Conservation (phyloP, 2,888 invertebrate species). For the Euplagia quadripunctaria region DNA sequence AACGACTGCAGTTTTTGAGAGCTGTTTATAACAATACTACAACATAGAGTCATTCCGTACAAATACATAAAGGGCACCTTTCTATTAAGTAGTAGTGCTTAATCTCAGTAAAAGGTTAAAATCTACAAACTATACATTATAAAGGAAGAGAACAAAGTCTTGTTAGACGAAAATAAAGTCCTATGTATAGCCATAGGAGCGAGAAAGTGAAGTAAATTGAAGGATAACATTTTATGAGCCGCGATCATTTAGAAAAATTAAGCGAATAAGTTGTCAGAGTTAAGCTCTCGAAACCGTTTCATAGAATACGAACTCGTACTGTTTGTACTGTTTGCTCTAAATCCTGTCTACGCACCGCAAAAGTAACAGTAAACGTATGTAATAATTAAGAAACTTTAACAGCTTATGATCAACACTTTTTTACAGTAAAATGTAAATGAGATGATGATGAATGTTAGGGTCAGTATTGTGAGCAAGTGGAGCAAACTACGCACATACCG, state of each 20-base stretch:
- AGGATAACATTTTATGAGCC: background rate
- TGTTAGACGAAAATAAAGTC: background rate
- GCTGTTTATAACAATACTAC: background rate
- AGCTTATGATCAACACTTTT: constrained; percentile 24
- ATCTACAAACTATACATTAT: too few relatives aligned
- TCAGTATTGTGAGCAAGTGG: constrained; percentile 53
- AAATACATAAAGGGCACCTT: too few relatives aligned
- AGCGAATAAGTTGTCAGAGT: too few relatives aligned
- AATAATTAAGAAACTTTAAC: constrained; percentile 12
- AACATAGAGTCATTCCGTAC: too few relatives aligned
- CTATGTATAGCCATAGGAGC: background rate
- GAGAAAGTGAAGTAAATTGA: background rate
- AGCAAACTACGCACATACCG: constrained; percentile 54
- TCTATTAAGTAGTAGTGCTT: too few relatives aligned
- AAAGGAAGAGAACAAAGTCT: background rate
- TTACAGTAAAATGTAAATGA: constrained; percentile 49
- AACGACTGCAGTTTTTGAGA: background rate
- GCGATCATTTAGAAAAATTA: background rate
- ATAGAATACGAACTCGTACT: too few relatives aligned
- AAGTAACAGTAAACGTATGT: background rate
- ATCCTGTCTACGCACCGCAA: background rate
- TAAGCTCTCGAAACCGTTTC: too few relatives aligned
- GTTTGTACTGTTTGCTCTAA: too few relatives aligned
- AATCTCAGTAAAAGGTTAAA: background rate
- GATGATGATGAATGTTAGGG: constrained; percentile 43